Evolutionary conservation across 1,140 invertebrate genomes (phyloP).

Genomic region (Aphaenogaster floridana): DNA sequence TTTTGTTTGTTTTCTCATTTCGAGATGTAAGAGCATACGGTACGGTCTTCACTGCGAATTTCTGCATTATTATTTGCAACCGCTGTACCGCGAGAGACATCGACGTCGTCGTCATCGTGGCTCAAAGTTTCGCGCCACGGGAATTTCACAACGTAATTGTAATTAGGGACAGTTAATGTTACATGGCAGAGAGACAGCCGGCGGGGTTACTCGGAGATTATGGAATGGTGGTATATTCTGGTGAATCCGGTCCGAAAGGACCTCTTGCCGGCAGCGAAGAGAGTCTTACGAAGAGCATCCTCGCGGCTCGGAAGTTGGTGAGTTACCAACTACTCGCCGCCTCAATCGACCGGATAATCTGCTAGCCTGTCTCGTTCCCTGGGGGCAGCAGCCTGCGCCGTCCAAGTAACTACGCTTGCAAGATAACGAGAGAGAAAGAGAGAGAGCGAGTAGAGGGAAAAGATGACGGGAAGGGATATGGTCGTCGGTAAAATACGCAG

Average conservation of each 20-base stretch:
- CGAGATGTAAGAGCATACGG: not conserved
- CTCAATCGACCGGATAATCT: constrained; percentile 70
- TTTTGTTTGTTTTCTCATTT: not conserved
- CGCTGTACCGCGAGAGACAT: not conserved
- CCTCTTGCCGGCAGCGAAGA: constrained; percentile 22
- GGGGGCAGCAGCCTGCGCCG: not conserved
- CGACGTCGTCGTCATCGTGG: constrained; percentile 9
- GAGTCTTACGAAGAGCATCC: constrained; percentile 56
- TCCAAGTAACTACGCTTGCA: constrained; percentile 3
- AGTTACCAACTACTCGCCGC: constrained; percentile 68
- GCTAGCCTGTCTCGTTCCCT: not conserved
- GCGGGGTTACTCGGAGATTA: constrained; percentile 64
- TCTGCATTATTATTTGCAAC: not conserved
- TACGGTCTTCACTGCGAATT: not conserved
- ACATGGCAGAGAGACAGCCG: constrained; percentile 33
- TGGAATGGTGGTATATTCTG: constrained; percentile 14
- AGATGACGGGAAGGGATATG: not conserved
- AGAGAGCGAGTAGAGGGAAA: not conserved
- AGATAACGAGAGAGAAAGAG: constrained; percentile 14
- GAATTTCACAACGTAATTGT: constrained; percentile 66
- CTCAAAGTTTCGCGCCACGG: constrained; percentile 39
- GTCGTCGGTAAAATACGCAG: constrained; percentile 5
- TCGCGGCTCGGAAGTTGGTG: constrained; percentile 59
- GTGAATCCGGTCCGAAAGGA: constrained; percentile 43
- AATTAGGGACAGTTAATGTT: constrained; percentile 72